These are phyloP conservation scores for Eospalax fontanierii DNA, from an alignment of 2,797 vertebrate species.

Conservation along the genomic window DNA sequence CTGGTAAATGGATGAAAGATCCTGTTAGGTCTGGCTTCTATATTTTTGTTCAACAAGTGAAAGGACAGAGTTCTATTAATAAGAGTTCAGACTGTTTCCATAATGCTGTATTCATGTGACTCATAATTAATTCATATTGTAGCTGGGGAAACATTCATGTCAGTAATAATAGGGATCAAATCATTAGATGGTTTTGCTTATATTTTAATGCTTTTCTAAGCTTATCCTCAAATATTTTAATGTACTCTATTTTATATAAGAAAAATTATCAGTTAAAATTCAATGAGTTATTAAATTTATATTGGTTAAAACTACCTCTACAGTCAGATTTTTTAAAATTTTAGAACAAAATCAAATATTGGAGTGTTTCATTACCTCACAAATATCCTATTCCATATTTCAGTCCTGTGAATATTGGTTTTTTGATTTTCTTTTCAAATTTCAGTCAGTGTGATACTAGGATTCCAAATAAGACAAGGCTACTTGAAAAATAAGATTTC, in stretches of 20 bases:
- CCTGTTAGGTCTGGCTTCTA: not conserved
- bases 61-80: too few species aligned
- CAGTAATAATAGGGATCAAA: not conserved
- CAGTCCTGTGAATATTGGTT: not conserved
- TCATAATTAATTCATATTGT: not conserved
- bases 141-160: not conserved
- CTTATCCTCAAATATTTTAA: constrained; percentile 13
- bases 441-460: not conserved
- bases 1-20: not conserved
- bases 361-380: not conserved
- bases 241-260: not conserved
- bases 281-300: not conserved
- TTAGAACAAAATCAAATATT: not conserved
- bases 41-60: too few species aligned
- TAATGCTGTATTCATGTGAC: not conserved
- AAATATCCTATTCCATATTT: not conserved
- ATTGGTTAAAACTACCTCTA: not conserved
- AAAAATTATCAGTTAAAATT: not conserved
- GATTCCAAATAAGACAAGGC: not conserved
- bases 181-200: not conserved
- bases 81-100: not conserved
- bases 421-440: not conserved
- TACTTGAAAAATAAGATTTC: not conserved
- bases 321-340: not conserved
- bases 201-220: not conserved